A percentile compares a stretch with the other conserved stretches of the same genome.
Conservation (phyloP, 2,113 vertebrate genomes). For the Prionailurus viverrinus region DNA sequence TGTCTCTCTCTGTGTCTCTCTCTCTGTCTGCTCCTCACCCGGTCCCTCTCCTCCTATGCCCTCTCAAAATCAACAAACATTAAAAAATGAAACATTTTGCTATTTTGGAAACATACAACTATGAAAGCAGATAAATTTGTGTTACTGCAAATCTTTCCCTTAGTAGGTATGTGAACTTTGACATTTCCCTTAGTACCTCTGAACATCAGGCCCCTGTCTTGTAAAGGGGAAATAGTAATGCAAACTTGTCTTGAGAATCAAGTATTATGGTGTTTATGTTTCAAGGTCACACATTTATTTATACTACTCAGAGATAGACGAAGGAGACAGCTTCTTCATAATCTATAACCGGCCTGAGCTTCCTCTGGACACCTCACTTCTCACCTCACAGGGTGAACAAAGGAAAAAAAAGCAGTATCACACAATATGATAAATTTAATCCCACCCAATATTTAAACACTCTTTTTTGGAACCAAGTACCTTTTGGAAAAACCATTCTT, state of each 20-base stretch:
- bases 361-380: neutral
- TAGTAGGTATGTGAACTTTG: neutral
- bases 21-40: too few species aligned
- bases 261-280: neutral
- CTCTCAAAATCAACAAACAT: too few species aligned
- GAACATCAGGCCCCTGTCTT: neutral
- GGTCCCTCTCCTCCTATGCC: too few species aligned
- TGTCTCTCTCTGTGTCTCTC: too few species aligned
- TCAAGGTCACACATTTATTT: conserved; percentile 8
- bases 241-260: neutral
- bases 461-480: neutral
- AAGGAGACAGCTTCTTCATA: neutral
- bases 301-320: neutral
- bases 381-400: neutral
- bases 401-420: neutral
- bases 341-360: neutral
- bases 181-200: neutral
- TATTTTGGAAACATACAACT: neutral
- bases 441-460: neutral
- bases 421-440: neutral
- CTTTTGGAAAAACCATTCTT: neutral
- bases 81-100: neutral
- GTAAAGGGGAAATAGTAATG: neutral
- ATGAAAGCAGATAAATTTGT: neutral
- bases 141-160: neutral